These are phyloP conservation scores for Drosophila siamana DNA, from an alignment of 2,888 invertebrate genomes.

Conservation along the genomic window DNA sequence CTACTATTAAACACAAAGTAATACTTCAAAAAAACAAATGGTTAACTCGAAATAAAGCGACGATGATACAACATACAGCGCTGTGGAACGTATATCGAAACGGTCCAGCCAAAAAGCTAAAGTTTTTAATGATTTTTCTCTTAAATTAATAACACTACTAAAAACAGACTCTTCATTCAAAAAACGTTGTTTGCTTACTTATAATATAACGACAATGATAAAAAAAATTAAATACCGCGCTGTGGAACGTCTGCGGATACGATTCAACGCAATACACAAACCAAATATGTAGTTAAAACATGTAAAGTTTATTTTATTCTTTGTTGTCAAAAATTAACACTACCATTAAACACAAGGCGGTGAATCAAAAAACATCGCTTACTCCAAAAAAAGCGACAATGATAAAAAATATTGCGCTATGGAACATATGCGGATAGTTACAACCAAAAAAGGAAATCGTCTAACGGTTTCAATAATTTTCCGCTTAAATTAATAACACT, in stretches of 20 bases:
- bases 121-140: background rate
- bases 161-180: background rate
- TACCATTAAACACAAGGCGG: constrained; percentile 14
- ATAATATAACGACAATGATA: constrained; percentile 5
- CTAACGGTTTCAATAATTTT: background rate
- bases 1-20: background rate
- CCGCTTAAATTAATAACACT: background rate
- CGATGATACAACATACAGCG: background rate
- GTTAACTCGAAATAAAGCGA: background rate
- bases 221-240: background rate
- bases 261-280: background rate
- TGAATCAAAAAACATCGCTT: background rate
- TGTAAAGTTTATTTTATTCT: background rate
- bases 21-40: background rate
- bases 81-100: background rate
- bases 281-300: background rate
- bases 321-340: background rate
- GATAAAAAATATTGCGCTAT: background rate
- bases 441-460: background rate
- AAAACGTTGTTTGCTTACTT: background rate
- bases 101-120: background rate
- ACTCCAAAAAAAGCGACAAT: constrained; percentile 4
- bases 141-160: constrained; percentile 1
- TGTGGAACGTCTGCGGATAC: background rate
- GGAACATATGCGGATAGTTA: background rate